phyloP scores from a whole-genome alignment of 2,797 vertebrate species.

The Cetoscarus ocellatus region DNA sequence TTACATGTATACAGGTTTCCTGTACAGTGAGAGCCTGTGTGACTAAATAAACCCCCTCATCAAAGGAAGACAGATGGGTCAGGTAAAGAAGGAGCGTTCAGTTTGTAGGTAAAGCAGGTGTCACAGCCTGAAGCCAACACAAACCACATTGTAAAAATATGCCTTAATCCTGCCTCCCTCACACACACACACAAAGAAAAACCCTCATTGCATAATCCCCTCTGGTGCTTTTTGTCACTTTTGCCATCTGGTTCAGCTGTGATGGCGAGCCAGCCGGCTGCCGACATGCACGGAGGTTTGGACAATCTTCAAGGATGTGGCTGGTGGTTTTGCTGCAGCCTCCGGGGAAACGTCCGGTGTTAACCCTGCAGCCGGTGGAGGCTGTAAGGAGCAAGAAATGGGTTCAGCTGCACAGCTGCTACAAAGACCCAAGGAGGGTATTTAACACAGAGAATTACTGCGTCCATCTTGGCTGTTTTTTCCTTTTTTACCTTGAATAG shows the following conservation, averaged over 20 bases:
- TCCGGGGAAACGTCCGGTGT: constrained; percentile 14
- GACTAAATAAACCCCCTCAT: constrained; percentile 20
- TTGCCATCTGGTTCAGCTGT: constrained; percentile 62
- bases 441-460: background rate
- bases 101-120: constrained; percentile 21
- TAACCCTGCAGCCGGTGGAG: constrained; percentile 1
- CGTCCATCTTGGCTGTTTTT: background rate
- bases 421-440: background rate
- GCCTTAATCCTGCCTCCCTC: constrained; percentile 4
- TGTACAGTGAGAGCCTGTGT: background rate
- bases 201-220: constrained; percentile 42
- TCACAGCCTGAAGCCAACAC: constrained; percentile 13
- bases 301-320: constrained; percentile 54
- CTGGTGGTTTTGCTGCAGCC: constrained; percentile 22
- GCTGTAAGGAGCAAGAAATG: constrained; percentile 12
- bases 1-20: background rate
- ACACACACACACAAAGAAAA: constrained; percentile 18
- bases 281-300: constrained; percentile 30
- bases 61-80: constrained; percentile 25
- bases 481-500: background rate
- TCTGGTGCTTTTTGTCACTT: constrained; percentile 54
- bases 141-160: constrained; percentile 12
- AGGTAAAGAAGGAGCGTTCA: background rate
- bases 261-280: constrained; percentile 49
- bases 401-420: constrained; percentile 22